Evolutionary conservation across 2,888 invertebrate species (phyloP).

Genomic region (Apodemia duryi): DNA sequence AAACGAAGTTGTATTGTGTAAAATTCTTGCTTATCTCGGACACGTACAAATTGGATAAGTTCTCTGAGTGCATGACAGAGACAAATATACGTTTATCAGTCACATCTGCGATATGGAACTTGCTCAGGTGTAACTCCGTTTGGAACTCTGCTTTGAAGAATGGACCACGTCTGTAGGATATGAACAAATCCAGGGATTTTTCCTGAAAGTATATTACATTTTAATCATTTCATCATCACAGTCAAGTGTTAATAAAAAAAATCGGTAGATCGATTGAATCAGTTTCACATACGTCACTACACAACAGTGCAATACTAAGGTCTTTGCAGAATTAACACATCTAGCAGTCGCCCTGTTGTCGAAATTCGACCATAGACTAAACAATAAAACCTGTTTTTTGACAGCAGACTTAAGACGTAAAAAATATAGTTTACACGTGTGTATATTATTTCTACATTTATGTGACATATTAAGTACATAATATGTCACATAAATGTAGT

Average conservation of each 20-base stretch:
- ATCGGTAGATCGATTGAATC: too few relatives aligned
- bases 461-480: too few relatives aligned
- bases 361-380: too few relatives aligned
- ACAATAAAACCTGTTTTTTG: too few relatives aligned
- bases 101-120: constrained; percentile 91
- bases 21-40: constrained; percentile 84
- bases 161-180: constrained; percentile 85
- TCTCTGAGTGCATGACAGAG: constrained; percentile 88
- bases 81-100: constrained; percentile 89
- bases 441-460: too few relatives aligned
- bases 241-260: background rate
- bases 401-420: too few relatives aligned
- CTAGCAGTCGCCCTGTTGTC: too few relatives aligned
- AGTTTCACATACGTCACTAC: too few relatives aligned
- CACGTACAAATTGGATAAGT: constrained; percentile 88
- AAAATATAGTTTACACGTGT: too few relatives aligned
- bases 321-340: too few relatives aligned
- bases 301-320: too few relatives aligned
- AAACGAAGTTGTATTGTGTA: constrained; percentile 83
- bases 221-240: background rate
- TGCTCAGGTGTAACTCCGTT: constrained; percentile 80
- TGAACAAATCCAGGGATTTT: constrained; percentile 82
- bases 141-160: constrained; percentile 88
- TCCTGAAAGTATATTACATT: constrained; percentile 41
- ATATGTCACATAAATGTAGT: too few relatives aligned